Conservation (phyloP, 2,888 invertebrate genomes). For the Spicauda simplicius region DNA sequence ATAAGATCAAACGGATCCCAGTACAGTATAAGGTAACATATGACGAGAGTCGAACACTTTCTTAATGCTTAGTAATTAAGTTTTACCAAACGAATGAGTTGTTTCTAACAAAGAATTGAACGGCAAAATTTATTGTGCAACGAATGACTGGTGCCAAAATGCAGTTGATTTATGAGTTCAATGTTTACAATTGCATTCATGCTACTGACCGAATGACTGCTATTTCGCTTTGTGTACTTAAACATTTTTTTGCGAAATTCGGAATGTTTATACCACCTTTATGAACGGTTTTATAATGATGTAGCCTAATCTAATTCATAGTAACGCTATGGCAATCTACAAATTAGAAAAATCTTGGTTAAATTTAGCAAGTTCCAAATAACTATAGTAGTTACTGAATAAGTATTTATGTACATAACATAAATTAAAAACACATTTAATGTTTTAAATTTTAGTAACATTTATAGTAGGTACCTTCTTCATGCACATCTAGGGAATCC, state of each 20-base stretch:
- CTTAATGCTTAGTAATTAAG: neutral
- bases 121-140: slow-evolving; percentile 18
- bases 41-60: no score
- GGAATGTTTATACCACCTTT: neutral
- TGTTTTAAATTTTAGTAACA: no score
- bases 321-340: neutral
- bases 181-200: slow-evolving; percentile 8
- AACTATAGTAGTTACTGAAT: no score
- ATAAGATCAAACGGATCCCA: no score
- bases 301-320: neutral
- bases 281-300: neutral
- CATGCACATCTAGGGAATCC: slow-evolving; percentile 78
- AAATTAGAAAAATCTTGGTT: no score
- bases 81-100: slow-evolving; percentile 5
- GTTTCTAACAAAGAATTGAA: slow-evolving; percentile 19
- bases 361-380: no score
- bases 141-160: slow-evolving; percentile 19
- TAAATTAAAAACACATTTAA: no score
- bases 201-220: neutral
- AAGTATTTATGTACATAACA: no score
- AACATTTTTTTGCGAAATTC: neutral
- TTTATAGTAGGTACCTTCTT: slow-evolving; percentile 79
- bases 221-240: neutral
- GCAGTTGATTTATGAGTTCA: slow-evolving; percentile 23
- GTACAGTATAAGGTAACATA: no score